Percentiles rank a stretch among this genome's conserved stretches.
Conservation (phyloP, 2,113 vertebrate genomes). For the Cyphomyrus plagiostoma region DNA sequence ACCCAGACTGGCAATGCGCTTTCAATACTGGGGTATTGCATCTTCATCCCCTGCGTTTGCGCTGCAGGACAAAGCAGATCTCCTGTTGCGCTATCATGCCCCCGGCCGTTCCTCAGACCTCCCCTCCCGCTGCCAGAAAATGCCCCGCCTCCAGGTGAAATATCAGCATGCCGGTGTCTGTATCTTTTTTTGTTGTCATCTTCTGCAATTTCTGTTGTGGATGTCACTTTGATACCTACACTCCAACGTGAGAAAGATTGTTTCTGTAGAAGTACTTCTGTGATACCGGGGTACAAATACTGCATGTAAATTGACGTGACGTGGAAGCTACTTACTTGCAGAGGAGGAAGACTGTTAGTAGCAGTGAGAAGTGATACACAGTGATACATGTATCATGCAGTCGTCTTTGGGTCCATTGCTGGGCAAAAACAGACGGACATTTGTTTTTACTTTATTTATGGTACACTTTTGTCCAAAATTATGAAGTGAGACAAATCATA, state of each 20-base stretch:
- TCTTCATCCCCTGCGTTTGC: not conserved
- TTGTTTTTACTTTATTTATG: not conserved
- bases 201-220: not conserved
- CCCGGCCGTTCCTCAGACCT: not conserved
- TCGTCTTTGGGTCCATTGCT: not conserved
- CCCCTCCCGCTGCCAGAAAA: not conserved
- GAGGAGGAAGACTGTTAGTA: not conserved
- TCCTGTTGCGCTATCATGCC: not conserved
- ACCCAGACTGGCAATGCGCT: not conserved
- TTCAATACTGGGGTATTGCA: not conserved
- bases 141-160: not conserved
- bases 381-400: no score
- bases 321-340: not conserved
- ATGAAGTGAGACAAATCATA: no score
- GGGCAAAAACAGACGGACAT: not conserved
- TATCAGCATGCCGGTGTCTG: not conserved
- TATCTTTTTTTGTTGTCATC: not conserved
- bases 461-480: no score
- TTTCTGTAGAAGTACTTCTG: not conserved
- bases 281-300: not conserved
- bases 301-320: not conserved
- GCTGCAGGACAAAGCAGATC: not conserved
- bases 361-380: no score
- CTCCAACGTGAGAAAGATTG: not conserved
- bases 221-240: not conserved